Base-by-base conservation (phyloP, 2,113 vertebrate species). In the Edolisoma coerulescens region DNA sequence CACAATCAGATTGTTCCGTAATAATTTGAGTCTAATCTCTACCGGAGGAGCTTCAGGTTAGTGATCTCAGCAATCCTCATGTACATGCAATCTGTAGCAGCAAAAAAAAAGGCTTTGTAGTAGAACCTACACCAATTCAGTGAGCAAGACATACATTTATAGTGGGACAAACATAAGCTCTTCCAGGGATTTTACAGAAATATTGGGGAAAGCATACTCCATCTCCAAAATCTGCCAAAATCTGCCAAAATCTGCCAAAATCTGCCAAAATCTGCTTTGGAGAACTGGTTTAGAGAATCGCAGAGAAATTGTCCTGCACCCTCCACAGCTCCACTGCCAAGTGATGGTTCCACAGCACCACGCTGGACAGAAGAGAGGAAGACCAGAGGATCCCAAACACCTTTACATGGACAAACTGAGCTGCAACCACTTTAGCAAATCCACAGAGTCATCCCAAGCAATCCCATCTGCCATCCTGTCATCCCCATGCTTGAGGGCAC, bases 1-100 rank as follows among this genome's bases (percentile, higher is more conserved):
- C 68, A 60, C 59, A 84, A 47, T 84, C 65, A 63, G 39, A 44
- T 52, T 75, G 59, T 35, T 84, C 52, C 1, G 0, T 81, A 71
- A 70, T 78, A 60, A 84, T 78, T 89, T 41, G 37, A 87, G 32
- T 67, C 54, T 90, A 90, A 92, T 73, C 61, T 41, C 70, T 3
- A 1, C 30, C 44, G 17, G 16, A 78, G 17, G 33, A 89, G 47
- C 30, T 73, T 50, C 82, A 49, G 52, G 32, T 94, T 42, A 71
- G 71, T 1, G 4, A 95, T 45, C 26, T 83, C 71, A 69, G 82
- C 75, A 73, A 73, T 57, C 18, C 49, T 41, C 61, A 35, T 9
- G 23, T 13, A 49, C 11, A 1, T 57, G 21, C 71, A 21, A 65
- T 12, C 53, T 47, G 33, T 3, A 78, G 68, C 37, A 93, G 59